These are phyloP conservation scores for Epicampocera succincta DNA, from an alignment of 2,888 invertebrate genomes.

Conservation along the genomic window DNA sequence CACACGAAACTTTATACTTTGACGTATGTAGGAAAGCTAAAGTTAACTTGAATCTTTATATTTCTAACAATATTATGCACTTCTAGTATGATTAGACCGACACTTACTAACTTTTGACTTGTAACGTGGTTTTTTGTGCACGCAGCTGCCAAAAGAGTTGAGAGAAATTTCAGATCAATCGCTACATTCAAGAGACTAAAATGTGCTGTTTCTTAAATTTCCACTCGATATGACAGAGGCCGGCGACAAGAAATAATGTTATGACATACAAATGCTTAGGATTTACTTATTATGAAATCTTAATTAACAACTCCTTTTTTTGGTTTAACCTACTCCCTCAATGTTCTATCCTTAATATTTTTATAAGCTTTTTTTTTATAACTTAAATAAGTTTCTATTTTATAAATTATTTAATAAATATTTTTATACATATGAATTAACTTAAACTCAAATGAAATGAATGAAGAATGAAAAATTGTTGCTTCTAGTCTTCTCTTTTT, in stretches of 20 bases:
- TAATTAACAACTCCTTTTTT: neutral
- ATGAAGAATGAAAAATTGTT: conserved; percentile 73
- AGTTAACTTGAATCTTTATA: conserved; percentile 65
- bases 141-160: conserved; percentile 2
- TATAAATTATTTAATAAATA: conserved; percentile 72
- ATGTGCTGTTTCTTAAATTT: conserved; percentile 56
- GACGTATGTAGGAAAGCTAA: conserved; percentile 17
- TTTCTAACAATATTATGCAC: conserved; percentile 42
- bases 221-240: conserved; percentile 5
- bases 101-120: conserved; percentile 69
- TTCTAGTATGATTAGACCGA: conserved; percentile 55
- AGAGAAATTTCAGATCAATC: conserved; percentile 44
- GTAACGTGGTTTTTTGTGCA: conserved; percentile 77
- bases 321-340: neutral
- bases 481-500: conserved; percentile 81
- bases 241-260: conserved; percentile 59
- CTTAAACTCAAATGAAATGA: conserved; percentile 26
- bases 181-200: conserved; percentile 74
- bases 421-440: conserved; percentile 74
- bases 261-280: conserved; percentile 38
- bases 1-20: conserved; percentile 48
- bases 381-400: conserved; percentile 65
- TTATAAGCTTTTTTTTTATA: conserved; percentile 45
- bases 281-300: conserved; percentile 26
- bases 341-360: conserved; percentile 1